phyloP scores from a whole-genome alignment of 2,888 invertebrate genomes.

The Hoplodrina ambigua region DNA sequence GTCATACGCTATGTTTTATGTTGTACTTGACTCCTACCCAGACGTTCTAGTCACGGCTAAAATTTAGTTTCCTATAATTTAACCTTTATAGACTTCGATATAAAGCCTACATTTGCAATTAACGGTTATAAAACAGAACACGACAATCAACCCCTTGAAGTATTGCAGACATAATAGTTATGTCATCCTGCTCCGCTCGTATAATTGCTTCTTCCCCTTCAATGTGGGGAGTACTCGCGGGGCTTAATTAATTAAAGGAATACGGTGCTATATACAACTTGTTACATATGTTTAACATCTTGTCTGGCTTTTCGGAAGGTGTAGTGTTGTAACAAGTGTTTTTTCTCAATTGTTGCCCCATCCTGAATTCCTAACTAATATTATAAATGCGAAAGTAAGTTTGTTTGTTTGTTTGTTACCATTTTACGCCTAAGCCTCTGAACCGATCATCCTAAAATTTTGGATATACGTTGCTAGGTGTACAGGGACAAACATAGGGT shows the following conservation, averaged over 20 bases:
- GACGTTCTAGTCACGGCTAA: too few species aligned
- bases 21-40: too few species aligned
- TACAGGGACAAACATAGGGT: too few species aligned
- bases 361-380: too few species aligned
- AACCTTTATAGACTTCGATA: background rate
- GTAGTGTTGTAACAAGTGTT: background rate
- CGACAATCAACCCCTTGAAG: constrained; percentile 3
- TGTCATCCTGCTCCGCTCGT: constrained; percentile 9
- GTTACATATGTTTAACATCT: constrained; percentile 27
- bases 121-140: background rate
- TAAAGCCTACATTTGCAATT: background rate
- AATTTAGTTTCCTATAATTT: background rate
- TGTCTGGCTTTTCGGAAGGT: background rate
- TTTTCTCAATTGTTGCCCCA: too few species aligned
- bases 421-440: too few species aligned
- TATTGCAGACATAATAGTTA: constrained; percentile 22
- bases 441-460: too few species aligned
- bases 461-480: too few species aligned
- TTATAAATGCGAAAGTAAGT: too few species aligned
- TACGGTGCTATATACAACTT: constrained; percentile 24
- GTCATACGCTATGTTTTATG: too few species aligned
- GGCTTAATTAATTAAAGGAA: constrained; percentile 44
- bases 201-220: constrained; percentile 27
- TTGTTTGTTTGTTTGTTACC: too few species aligned
- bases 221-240: constrained; percentile 4